These are phyloP conservation scores for Catharus minimus DNA, from an alignment of 2,113 vertebrate genomes.

Conservation along the genomic window DNA sequence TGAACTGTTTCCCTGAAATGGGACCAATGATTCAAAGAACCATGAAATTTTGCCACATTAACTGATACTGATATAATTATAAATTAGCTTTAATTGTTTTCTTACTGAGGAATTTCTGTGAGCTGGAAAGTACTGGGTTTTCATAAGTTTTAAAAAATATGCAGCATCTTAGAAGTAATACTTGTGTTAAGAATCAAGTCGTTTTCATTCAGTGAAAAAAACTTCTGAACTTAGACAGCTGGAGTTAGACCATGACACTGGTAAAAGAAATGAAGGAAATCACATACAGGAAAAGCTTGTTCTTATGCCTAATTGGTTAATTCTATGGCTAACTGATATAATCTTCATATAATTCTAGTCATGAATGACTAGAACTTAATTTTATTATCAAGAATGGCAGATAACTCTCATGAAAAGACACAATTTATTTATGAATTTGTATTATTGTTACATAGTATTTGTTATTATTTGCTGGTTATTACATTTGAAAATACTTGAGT, in stretches of 20 bases:
- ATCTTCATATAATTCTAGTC: neutral
- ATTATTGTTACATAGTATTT: neutral
- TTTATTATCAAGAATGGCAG: neutral
- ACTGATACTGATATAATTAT: neutral
- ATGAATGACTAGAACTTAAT: neutral
- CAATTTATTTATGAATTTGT: neutral
- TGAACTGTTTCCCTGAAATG: slow-evolving; percentile 14
- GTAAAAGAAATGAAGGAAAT: neutral
- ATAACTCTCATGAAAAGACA: neutral
- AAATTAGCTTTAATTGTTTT: neutral
- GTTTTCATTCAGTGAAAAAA: neutral
- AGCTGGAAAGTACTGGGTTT: neutral
- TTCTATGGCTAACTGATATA: neutral
- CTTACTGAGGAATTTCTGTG: neutral
- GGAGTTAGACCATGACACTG: neutral
- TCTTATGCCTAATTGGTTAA: neutral
- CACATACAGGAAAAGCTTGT: neutral
- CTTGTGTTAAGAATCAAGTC: neutral
- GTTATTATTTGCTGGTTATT: neutral
- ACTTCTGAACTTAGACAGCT: neutral
- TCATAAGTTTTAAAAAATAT: neutral
- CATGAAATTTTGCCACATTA: neutral
- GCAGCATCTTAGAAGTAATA: neutral
- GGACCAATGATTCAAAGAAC: neutral
- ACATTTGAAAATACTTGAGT: neutral